phyloP scores from a whole-genome alignment of 2,888 invertebrate species.

The Eupithecia exiguata region DNA sequence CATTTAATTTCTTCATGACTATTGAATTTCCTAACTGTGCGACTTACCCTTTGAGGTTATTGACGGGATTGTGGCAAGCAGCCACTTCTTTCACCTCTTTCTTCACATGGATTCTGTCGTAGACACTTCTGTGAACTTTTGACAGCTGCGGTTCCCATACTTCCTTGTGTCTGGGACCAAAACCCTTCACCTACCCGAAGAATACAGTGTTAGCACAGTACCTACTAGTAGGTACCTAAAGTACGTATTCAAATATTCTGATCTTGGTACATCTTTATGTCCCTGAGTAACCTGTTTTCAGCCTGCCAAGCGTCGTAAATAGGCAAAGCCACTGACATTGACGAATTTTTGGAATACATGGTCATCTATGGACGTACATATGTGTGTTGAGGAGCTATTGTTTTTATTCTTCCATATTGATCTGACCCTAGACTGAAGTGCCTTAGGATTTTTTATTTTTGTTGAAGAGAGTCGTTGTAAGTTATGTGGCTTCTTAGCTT shows the following conservation, averaged over 20 bases:
- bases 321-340: no score
- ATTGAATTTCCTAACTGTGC: neutral
- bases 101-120: slow-evolving; percentile 72
- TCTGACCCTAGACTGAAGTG: no score
- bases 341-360: no score
- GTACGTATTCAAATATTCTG: neutral
- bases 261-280: no score
- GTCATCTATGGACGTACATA: no score
- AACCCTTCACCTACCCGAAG: slow-evolving; percentile 65
- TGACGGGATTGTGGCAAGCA: slow-evolving; percentile 73
- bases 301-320: no score
- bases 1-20: neutral
- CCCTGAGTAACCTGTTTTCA: no score
- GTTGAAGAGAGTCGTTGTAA: no score
- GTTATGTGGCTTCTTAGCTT: no score
- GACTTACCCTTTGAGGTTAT: slow-evolving; percentile 70
- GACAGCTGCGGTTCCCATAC: slow-evolving; percentile 75
- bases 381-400: no score
- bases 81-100: slow-evolving; percentile 76
- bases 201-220: neutral
- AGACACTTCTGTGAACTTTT: slow-evolving; percentile 65
- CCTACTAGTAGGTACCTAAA: neutral
- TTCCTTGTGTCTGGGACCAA: slow-evolving; percentile 72
- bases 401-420: neutral
- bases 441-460: no score